These are phyloP conservation scores for Cryptus armator DNA, from an alignment of 2,888 invertebrate genomes.

Conservation along the genomic window DNA sequence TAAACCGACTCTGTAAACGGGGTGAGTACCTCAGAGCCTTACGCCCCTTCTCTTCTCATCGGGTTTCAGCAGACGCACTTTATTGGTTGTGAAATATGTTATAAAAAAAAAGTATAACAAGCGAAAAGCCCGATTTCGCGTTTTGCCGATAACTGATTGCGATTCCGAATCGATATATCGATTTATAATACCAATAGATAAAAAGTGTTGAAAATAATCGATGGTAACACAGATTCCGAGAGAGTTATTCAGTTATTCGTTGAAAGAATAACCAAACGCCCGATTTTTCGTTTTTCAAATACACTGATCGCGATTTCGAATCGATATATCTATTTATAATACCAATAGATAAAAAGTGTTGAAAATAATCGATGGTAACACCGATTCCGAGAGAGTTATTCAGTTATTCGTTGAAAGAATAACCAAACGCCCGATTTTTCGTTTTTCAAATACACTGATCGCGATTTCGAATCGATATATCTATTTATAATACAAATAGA, in stretches of 20 bases:
- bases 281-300: too few relatives aligned
- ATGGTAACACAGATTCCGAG: neutral
- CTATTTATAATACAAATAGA: neutral
- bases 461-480: neutral
- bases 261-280: neutral
- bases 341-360: neutral
- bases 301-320: neutral
- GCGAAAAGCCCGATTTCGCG: too few relatives aligned
- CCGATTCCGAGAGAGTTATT: neutral
- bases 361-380: neutral
- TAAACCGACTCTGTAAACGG: constrained; percentile 15
- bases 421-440: too few relatives aligned
- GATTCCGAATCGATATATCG: neutral
- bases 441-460: neutral
- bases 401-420: neutral
- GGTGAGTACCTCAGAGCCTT: constrained; percentile 24
- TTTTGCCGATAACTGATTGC: neutral
- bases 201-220: neutral
- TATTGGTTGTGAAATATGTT: neutral
- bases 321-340: neutral
- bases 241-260: neutral
- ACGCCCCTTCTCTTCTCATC: constrained; percentile 21
- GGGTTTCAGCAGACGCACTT: neutral
- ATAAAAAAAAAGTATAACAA: neutral
- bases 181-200: neutral